Evolutionary conservation across 2,797 vertebrate species (phyloP).

Genomic region (Gymnothorax reevesii): DNA sequence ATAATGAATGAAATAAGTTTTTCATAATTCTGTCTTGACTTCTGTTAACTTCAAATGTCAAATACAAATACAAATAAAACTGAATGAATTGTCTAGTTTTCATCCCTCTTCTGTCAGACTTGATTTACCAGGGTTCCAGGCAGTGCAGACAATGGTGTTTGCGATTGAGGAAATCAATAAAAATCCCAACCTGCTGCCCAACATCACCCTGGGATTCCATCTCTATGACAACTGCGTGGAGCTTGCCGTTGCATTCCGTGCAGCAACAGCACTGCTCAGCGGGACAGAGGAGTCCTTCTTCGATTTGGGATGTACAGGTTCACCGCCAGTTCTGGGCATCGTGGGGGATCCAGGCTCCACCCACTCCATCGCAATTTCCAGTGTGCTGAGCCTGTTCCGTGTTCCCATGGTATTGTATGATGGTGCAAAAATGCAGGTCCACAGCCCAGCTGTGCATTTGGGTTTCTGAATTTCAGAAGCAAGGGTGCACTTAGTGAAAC

Average conservation of each 20-base stretch:
- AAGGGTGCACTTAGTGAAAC: neutral
- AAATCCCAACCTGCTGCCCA: conserved; percentile 61
- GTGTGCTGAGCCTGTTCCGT: conserved; percentile 53
- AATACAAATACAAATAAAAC: neutral
- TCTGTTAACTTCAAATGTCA: too few species aligned
- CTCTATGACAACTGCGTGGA: conserved; percentile 71
- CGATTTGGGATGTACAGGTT: conserved; percentile 37
- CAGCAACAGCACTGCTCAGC: conserved; percentile 58
- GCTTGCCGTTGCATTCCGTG: conserved; percentile 63
- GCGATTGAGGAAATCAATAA: conserved; percentile 70
- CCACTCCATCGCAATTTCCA: conserved; percentile 56
- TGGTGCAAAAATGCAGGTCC: too few species aligned
- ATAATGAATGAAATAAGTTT: neutral
- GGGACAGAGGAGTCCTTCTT: conserved; percentile 36
- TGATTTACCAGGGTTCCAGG: conserved; percentile 55
- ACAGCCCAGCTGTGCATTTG: neutral
- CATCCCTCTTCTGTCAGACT: conserved; percentile 50
- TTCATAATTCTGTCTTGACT: neutral
- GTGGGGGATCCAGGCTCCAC: conserved; percentile 56
- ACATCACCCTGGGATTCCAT: conserved; percentile 70
- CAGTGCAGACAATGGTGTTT: conserved; percentile 66
- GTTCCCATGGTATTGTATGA: conserved; percentile 51
- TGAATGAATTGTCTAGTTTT: neutral
- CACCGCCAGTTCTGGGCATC: conserved; percentile 52
- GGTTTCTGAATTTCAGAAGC: neutral